Evolutionary conservation across 2,797 vertebrate species (phyloP), one percentile per base, ranked within the genome.

Genomic region (Chaetodon trifasciatus): DNA sequence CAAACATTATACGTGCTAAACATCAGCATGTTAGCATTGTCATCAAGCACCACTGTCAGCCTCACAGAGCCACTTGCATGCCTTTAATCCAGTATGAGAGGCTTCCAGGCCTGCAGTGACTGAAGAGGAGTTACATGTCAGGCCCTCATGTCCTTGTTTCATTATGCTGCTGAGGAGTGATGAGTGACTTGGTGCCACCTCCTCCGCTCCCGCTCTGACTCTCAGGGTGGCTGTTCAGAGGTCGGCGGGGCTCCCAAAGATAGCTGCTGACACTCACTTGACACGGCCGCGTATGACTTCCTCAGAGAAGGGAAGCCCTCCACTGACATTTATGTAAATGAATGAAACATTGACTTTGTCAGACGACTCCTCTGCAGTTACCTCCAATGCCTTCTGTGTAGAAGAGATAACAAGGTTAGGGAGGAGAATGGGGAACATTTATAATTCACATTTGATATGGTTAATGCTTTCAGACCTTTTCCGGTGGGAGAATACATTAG

Each of bases 401-500:
- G 47, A 68, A 57, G 32, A 69, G 85, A 81, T 82, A 84, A 85
- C 74, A 58, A 68, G 47, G 78, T 88, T 75, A 53, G 74, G 64
- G 53, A 62, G 49, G 66, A 74, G 69, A 74, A 10, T 32, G 53
- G 70, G 61, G 10, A 12, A 52, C 83, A 80, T 81, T 85, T 79
- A 71, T 81, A 78, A 79, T 89, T 92, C 76, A 75, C 75, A 83
- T 91, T 78, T 81, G 61, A 90, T 87, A 68, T 28, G 68, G 77
- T 89, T 91, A 89, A 91, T 91, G 90, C 84, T 75, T 85, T 86
- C 42, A 49, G 71, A 81, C 40, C 58, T 85, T 78, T 84, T 86
- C 84, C 73, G 19, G 61, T 50, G 67, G 86, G 80, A 70, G 83
- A 74, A 47, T 73, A 61, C 89, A 90, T 92, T 86, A 89, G 81